Conservation (phyloP, 2,797 vertebrate species). For the Nasua narica region DNA sequence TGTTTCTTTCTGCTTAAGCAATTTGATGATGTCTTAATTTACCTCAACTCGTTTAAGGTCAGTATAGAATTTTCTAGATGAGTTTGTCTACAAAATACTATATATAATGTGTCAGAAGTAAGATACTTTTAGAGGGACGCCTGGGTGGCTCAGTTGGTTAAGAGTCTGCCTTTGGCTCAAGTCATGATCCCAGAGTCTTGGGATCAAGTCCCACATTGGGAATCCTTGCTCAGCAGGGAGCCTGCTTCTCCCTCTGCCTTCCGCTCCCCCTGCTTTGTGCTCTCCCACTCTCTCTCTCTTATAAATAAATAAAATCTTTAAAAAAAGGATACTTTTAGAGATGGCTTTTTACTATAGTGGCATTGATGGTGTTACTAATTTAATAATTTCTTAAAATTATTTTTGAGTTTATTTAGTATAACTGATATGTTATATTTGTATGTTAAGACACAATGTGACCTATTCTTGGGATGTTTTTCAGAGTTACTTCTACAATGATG, state of each 20-base stretch:
- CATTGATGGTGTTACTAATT: neutral
- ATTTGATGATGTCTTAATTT: conserved; percentile 97
- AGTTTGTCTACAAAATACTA: conserved; percentile 4
- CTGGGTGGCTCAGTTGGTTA: neutral
- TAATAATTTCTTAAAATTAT: neutral
- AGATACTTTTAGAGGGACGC: neutral
- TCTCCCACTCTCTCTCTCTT: too few species aligned
- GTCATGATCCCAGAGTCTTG: too few species aligned
- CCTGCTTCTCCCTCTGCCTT: too few species aligned
- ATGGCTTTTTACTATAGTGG: neutral
- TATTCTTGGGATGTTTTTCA: conserved; percentile 81
- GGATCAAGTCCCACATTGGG: too few species aligned
- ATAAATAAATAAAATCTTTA: too few species aligned
- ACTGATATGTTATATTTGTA: neutral
- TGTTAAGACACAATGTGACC: conserved; percentile 1
- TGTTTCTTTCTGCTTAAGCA: conserved; percentile 96
- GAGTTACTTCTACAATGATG: conserved; percentile 97
- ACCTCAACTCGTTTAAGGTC: conserved; percentile 99
- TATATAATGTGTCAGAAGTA: neutral
- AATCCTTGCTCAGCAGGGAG: neutral
- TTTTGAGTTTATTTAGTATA: neutral
- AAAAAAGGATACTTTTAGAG: neutral
- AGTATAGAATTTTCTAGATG: conserved; percentile 64
- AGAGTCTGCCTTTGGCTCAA: neutral
- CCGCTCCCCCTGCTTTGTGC: too few species aligned